Conservation (phyloP, 2,113 vertebrate species). For the Balaeniceps rex region DNA sequence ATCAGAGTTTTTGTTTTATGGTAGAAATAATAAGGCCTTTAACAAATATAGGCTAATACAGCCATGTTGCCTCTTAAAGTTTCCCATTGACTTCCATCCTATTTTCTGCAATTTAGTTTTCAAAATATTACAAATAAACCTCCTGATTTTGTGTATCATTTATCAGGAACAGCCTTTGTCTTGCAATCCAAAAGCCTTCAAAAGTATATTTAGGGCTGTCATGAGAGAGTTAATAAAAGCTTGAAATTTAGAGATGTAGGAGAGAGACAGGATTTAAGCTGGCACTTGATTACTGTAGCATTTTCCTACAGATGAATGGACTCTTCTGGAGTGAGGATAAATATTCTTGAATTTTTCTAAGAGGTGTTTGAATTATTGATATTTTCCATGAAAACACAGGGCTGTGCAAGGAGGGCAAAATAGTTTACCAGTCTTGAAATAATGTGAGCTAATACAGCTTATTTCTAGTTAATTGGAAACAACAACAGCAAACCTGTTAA, state of each 20-base stretch:
- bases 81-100: neutral
- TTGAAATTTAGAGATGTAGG: neutral
- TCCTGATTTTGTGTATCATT: neutral
- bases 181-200: neutral
- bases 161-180: neutral
- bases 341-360: slow-evolving; percentile 17
- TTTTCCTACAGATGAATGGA: neutral
- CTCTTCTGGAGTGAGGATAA: neutral
- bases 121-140: neutral
- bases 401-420: neutral
- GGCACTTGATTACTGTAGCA: neutral
- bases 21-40: neutral
- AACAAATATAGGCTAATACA: neutral
- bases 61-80: neutral
- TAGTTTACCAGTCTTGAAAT: neutral
- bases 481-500: neutral
- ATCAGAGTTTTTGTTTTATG: neutral
- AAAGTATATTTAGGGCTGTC: neutral
- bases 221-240: neutral
- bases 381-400: neutral
- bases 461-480: neutral
- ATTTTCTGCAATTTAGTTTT: neutral
- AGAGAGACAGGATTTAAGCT: neutral
- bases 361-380: slow-evolving; percentile 4
- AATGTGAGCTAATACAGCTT: neutral